Percentiles rank a stretch among this genome's conserved stretches.
phyloP scores from a whole-genome alignment of 2,113 vertebrate species.

The Ibidorhyncha struthersii region DNA sequence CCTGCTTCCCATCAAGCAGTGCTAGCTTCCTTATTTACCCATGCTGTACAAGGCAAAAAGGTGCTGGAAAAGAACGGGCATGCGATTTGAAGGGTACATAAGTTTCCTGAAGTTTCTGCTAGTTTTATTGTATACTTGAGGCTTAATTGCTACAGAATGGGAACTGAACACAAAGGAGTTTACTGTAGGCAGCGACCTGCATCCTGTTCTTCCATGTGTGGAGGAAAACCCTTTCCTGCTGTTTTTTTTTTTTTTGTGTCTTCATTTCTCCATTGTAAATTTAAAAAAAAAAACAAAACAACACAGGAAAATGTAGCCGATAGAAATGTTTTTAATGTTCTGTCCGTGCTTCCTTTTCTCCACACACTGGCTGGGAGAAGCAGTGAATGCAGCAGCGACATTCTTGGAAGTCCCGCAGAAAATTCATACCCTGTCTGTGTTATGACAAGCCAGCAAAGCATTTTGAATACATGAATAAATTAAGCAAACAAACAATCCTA shows the following conservation, averaged over 20 bases:
- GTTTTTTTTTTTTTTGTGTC: conserved; percentile 52
- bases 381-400: not conserved
- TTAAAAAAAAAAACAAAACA: not conserved
- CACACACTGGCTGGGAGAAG: not conserved
- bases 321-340: not conserved
- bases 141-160: not conserved
- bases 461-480: not conserved
- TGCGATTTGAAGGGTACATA: not conserved
- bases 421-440: not conserved
- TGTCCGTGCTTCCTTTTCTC: conserved; percentile 28
- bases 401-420: not conserved
- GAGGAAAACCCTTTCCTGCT: conserved; percentile 70
- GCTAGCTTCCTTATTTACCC: not conserved
- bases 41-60: not conserved
- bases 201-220: conserved; percentile 42
- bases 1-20: not conserved
- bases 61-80: not conserved
- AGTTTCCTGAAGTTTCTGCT: not conserved
- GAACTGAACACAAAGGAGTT: conserved; percentile 48
- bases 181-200: not conserved
- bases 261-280: conserved; percentile 61
- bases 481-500: not conserved
- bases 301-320: conserved; percentile 44
- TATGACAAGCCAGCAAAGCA: not conserved
- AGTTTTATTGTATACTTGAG: not conserved